phyloP scores from a whole-genome alignment of 2,797 vertebrate species.

The Phalanger gymnotis region DNA sequence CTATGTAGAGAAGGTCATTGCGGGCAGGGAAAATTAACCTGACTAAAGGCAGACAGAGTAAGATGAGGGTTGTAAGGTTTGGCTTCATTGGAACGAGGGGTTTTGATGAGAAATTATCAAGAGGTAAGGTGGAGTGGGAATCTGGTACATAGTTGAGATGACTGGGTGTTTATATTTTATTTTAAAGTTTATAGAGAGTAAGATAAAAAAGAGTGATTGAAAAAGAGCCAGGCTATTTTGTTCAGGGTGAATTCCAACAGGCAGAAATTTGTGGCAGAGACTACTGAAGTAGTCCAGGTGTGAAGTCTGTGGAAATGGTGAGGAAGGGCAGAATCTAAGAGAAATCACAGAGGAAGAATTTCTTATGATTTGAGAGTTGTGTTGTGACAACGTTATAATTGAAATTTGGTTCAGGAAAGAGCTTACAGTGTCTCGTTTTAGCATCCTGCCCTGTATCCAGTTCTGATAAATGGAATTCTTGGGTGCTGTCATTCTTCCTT shows the following conservation, averaged over 20 bases:
- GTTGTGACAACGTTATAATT: neutral
- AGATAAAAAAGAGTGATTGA: neutral
- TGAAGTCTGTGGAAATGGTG: neutral
- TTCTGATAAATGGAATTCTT: fast-evolving
- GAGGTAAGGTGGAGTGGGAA: neutral
- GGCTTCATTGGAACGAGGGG: neutral
- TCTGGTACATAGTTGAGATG: neutral
- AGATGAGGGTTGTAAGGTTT: neutral
- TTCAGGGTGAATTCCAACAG: neutral
- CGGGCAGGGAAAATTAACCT: neutral
- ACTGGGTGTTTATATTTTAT: neutral
- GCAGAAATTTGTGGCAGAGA: neutral
- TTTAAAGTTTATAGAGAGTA: neutral
- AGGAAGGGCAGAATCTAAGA: neutral
- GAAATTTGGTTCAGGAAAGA: neutral
- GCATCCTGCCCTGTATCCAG: neutral
- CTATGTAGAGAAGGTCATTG: neutral
- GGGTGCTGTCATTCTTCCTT: neutral
- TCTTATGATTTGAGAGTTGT: neutral
- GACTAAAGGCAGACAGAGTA: neutral
- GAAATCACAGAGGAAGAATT: neutral
- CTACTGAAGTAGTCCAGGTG: neutral
- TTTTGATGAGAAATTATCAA: neutral
- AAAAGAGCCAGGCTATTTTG: neutral
- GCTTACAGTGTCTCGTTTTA: neutral